Conservation (phyloP, 2,113 vertebrate genomes). For the Pterocles burchelli region DNA sequence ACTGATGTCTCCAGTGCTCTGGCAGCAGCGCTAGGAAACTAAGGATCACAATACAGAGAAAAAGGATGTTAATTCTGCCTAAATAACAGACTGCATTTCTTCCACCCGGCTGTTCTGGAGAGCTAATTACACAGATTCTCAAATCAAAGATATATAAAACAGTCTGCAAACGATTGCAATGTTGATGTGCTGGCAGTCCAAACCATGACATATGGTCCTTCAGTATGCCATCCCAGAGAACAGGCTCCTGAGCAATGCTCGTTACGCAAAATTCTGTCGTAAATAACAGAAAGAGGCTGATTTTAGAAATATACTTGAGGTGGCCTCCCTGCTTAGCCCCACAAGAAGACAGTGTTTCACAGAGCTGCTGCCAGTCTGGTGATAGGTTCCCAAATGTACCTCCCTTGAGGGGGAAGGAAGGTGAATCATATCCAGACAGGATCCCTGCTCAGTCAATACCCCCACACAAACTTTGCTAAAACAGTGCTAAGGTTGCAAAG, state of each 20-base stretch:
- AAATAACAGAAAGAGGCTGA: constrained; percentile 40
- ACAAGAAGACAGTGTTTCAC: neutral
- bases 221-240: constrained; percentile 55
- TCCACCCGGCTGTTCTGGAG: constrained; percentile 49
- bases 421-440: constrained; percentile 44
- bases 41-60: constrained; percentile 52
- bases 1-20: neutral
- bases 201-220: constrained; percentile 66
- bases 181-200: constrained; percentile 66
- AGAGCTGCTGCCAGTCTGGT: neutral
- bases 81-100: constrained; percentile 62
- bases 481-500: neutral
- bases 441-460: neutral
- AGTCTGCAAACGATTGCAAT: constrained; percentile 58
- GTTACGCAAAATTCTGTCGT: constrained; percentile 4
- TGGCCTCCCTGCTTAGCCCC: neutral
- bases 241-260: neutral
- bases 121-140: constrained; percentile 62
- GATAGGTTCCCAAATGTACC: neutral
- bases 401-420: constrained; percentile 45
- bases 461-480: neutral
- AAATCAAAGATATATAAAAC: constrained; percentile 60
- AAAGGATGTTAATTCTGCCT: constrained; percentile 61
- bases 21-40: neutral
- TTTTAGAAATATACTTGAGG: constrained; percentile 20